phyloP scores from a whole-genome alignment of 1,140 invertebrate species.

The Aporrectodea caliginosa region DNA sequence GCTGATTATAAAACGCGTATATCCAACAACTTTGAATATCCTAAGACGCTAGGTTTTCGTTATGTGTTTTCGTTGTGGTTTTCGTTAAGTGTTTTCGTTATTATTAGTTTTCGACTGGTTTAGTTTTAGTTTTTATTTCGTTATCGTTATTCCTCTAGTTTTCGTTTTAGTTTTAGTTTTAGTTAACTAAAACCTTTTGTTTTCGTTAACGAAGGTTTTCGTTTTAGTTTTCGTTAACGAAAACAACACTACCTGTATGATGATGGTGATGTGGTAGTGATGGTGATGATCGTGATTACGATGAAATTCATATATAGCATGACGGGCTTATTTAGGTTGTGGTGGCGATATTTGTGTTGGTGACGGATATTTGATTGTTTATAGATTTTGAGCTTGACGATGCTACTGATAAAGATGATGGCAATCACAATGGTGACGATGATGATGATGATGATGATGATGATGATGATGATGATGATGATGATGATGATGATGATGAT shows the following conservation, averaged over 20 bases:
- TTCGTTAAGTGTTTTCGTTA: no score
- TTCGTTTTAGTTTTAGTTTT: no score
- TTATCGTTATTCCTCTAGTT: no score
- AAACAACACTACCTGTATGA: background rate
- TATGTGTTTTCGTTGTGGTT: no score
- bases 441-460: background rate
- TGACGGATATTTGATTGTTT: background rate
- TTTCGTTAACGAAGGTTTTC: no score
- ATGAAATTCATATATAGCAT: background rate
- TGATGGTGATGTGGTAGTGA: background rate
- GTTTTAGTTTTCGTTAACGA: background rate
- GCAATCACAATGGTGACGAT: background rate
- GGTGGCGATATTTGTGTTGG: background rate
- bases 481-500: slow-evolving; percentile 3
- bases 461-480: slow-evolving; percentile 2
- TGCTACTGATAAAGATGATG: background rate
- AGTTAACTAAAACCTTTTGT: no score
- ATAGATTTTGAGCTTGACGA: background rate
- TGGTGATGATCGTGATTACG: background rate
- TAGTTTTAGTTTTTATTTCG: no score
- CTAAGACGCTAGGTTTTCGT: no score
- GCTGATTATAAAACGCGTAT: no score
- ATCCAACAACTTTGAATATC: no score
- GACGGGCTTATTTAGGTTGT: background rate
- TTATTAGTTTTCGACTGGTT: no score